Percentiles rank a stretch among this genome's conserved stretches.
phyloP scores from a whole-genome alignment of 2,113 vertebrate species.

The Tichodroma muraria region DNA sequence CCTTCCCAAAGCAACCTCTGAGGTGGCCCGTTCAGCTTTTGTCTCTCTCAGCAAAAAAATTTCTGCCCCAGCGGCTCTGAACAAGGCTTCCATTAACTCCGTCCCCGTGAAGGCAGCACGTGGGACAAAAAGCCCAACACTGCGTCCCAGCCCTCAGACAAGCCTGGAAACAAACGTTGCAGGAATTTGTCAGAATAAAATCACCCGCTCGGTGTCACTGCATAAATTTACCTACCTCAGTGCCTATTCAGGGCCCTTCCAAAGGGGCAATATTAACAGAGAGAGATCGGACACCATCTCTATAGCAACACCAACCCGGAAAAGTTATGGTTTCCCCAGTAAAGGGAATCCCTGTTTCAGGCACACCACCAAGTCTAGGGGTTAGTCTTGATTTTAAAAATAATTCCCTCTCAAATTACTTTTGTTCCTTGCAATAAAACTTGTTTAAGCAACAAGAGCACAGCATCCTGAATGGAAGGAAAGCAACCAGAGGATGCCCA shows the following conservation, averaged over 20 bases:
- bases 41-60: slow-evolving; percentile 80
- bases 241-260: slow-evolving; percentile 80
- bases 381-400: neutral
- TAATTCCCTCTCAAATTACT: neutral
- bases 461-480: slow-evolving; percentile 51
- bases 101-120: slow-evolving; percentile 81
- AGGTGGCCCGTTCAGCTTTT: slow-evolving; percentile 85
- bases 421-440: slow-evolving; percentile 58
- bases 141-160: slow-evolving; percentile 90
- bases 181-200: slow-evolving; percentile 91
- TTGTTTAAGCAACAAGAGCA: slow-evolving; percentile 58
- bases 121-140: slow-evolving; percentile 90
- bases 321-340: slow-evolving; percentile 66
- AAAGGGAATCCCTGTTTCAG: slow-evolving; percentile 46
- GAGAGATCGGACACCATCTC: slow-evolving; percentile 77
- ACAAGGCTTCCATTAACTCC: slow-evolving; percentile 98
- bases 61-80: slow-evolving; percentile 88
- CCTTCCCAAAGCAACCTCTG: slow-evolving; percentile 76
- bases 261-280: slow-evolving; percentile 78
- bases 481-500: neutral
- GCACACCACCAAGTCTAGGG: neutral
- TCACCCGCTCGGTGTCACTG: slow-evolving; percentile 97
- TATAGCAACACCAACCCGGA: slow-evolving; percentile 78
- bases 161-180: slow-evolving; percentile 96
- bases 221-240: slow-evolving; percentile 99